Base-by-base conservation (phyloP, 2,888 invertebrate species). In the Pachymerium ferrugineum region DNA sequence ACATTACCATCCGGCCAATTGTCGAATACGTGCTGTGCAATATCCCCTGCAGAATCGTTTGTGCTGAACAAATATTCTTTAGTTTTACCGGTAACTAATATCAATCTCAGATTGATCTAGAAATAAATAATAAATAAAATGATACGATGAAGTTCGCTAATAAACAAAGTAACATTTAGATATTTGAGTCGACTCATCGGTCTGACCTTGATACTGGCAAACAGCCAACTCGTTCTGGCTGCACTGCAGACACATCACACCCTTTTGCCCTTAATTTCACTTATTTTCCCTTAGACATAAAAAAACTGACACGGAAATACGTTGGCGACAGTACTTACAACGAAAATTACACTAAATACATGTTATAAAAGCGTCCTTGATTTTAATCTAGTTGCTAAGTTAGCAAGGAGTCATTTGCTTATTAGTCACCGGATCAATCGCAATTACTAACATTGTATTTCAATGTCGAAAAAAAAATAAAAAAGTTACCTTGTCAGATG, bases 1-100 rank as follows among this genome's bases (percentile, higher is more conserved):
- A 77, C 74, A 70, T 74, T 86, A 97, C 98, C 97, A 89, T 94
- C 91, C 77, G 98, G 97, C 99, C 99, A 99, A 85, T 96, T 94
- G 85, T 96, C 97, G 87, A 97, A 98, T 82, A 99, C 97, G 87
- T 94, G 92, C 86, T 97, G 94, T 80, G 98, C 97, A 85, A 99
- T 97, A 85, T 98, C 97, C 80, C 96, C 94, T 80, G 98, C 99
- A 78, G 97, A 97, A 86, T 96, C 96, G 81, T 91, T 92, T 77
- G 97, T 95, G 84, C 90, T 91, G 87, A 98, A 99, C 82, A 95
- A 89, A 88, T 97, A 99, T 87, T 99, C 98, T 89, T 96, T 95
- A 85, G 97, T 98, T 86, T 97, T 96, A 80, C 98, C 98, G 85
- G 95, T 97, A 83, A 98, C 98, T 85, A 99, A 89, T 84, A 99